phyloP scores from a whole-genome alignment of 1,140 invertebrate genomes.

The Leptoteleia sp. region DNA sequence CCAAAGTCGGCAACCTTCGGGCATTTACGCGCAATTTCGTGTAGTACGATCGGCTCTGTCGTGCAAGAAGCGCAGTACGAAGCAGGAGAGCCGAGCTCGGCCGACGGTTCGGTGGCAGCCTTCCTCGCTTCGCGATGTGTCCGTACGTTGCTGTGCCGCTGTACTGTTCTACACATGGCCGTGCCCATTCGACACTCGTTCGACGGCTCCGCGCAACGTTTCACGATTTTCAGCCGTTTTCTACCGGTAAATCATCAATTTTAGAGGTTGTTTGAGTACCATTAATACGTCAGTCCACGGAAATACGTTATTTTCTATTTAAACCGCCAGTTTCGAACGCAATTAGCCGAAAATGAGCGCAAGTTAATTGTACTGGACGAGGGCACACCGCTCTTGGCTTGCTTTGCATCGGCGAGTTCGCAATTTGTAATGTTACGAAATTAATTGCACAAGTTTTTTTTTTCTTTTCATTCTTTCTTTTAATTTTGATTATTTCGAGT shows the following conservation, averaged over 20 bases:
- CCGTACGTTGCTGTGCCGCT: slow-evolving; percentile 69
- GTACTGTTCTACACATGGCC: slow-evolving; percentile 80
- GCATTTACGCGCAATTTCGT: slow-evolving; percentile 16
- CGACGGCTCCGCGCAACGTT: slow-evolving; percentile 72
- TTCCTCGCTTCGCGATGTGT: slow-evolving; percentile 76
- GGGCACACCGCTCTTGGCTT: slow-evolving; percentile 42
- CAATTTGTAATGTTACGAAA: slow-evolving; percentile 42
- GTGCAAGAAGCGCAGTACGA: slow-evolving; percentile 45
- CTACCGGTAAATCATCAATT: slow-evolving; percentile 74
- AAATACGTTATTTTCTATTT: slow-evolving; percentile 5
- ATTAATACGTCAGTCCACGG: neutral
- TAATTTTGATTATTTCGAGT: neutral
- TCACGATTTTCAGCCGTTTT: slow-evolving; percentile 69
- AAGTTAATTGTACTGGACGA: slow-evolving; percentile 23
- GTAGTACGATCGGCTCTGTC: slow-evolving; percentile 27
- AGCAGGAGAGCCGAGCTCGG: slow-evolving; percentile 62
- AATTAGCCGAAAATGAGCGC: slow-evolving; percentile 16
- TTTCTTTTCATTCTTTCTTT: slow-evolving; percentile 4
- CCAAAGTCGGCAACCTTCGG: slow-evolving; percentile 23
- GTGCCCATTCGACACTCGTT: slow-evolving; percentile 67
- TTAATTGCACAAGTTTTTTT: slow-evolving; percentile 50
- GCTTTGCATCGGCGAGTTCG: slow-evolving; percentile 30
- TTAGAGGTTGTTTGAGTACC: slow-evolving; percentile 13
- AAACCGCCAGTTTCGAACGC: slow-evolving; percentile 6
- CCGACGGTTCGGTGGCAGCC: slow-evolving; percentile 77